Percentiles rank a stretch among this genome's conserved stretches.
phyloP scores from a whole-genome alignment of 2,113 vertebrate genomes.

The Bubo bubo region DNA sequence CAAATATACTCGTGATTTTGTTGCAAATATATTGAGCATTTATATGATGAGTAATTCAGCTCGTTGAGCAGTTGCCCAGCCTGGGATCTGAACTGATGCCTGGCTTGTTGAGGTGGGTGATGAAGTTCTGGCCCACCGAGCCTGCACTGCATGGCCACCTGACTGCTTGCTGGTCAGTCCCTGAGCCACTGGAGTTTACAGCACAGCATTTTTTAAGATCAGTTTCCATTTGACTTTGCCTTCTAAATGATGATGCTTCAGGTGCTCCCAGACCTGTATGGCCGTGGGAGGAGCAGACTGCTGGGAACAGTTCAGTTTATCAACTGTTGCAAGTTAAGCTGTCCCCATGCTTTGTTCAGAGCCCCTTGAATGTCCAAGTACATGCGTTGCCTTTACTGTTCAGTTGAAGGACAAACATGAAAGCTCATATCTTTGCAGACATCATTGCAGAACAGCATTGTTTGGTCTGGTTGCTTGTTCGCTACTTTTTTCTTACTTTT shows the following conservation, averaged over 20 bases:
- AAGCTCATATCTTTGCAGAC: neutral
- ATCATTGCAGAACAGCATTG: neutral
- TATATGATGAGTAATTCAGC: too few species aligned
- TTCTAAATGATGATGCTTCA: accelerated
- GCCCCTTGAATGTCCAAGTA: neutral
- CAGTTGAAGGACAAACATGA: neutral
- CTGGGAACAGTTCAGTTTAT: neutral
- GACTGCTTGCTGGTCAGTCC: neutral
- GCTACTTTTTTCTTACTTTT: neutral
- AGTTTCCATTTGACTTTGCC: neutral
- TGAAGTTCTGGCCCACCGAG: accelerated
- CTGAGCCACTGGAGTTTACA: neutral
- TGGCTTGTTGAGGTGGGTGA: accelerated
- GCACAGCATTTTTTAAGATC: neutral
- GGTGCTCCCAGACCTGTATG: accelerated
- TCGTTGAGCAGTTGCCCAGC: neutral
- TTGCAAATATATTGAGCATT: accelerated
- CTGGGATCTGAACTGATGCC: neutral
- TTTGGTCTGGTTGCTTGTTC: neutral
- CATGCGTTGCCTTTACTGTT: neutral
- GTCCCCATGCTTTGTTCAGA: neutral
- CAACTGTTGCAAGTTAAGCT: neutral
- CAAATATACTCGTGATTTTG: accelerated
- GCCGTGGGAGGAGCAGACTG: neutral
- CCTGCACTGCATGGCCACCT: accelerated